Conservation (phyloP, 2,888 invertebrate genomes). For the Neocrepidodera transversa region DNA sequence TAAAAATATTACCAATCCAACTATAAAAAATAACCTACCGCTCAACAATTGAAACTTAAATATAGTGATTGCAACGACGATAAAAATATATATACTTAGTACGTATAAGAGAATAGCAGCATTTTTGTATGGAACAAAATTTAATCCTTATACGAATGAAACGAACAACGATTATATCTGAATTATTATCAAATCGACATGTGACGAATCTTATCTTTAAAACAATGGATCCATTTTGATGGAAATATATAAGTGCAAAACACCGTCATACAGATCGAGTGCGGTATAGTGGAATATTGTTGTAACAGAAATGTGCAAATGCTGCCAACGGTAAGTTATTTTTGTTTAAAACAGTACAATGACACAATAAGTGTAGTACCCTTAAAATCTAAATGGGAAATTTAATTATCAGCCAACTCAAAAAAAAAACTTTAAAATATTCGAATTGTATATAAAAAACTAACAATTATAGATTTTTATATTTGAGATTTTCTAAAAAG, state of each 20-base stretch:
- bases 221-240: conserved; percentile 23
- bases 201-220: conserved; percentile 35
- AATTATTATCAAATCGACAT: conserved; percentile 33
- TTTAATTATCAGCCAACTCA: too few relatives aligned
- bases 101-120: too few relatives aligned
- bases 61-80: not conserved
- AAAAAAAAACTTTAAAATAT: too few relatives aligned
- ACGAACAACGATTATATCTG: conserved; percentile 15
- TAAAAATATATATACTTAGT: not conserved
- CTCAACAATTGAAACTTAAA: not conserved
- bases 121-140: too few relatives aligned
- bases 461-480: too few relatives aligned
- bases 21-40: not conserved
- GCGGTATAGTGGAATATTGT: not conserved
- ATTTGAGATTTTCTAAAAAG: too few relatives aligned
- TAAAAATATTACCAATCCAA: not conserved
- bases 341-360: conserved; percentile 2
- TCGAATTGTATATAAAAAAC: too few relatives aligned
- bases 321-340: conserved; percentile 66
- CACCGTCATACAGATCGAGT: not conserved
- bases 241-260: conserved; percentile 2
- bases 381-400: too few relatives aligned
- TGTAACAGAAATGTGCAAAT: conserved; percentile 61
- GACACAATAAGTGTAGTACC: too few relatives aligned
- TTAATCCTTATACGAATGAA: not conserved